Percentiles rank a stretch among this genome's conserved stretches.
phyloP scores from a whole-genome alignment of 37 sponge, comb jelly and placozoan genomes.

The Cliona cf. orientalis region DNA sequence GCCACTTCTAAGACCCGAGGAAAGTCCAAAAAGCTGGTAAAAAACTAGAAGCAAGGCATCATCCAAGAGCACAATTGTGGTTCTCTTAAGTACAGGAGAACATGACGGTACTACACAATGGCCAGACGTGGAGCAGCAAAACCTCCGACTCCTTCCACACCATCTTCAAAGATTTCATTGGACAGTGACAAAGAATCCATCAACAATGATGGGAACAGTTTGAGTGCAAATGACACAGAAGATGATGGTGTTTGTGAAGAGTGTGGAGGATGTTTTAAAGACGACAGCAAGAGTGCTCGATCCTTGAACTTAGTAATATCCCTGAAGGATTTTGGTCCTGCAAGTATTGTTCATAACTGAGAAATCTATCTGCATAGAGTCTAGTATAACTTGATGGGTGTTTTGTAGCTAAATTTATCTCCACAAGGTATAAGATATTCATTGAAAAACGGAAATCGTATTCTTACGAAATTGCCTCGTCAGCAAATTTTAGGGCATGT shows the following conservation, averaged over 20 bases:
- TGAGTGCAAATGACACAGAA: background rate
- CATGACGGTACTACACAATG: no score
- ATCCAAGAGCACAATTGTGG: no score
- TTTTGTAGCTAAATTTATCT: background rate
- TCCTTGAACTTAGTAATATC: slow-evolving; percentile 5
- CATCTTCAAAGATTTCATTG: no score
- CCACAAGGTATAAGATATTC: background rate
- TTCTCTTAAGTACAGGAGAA: no score
- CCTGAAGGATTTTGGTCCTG: slow-evolving; percentile 26
- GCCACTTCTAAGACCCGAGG: no score
- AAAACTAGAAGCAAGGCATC: no score
- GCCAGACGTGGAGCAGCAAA: no score
- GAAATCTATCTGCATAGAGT: background rate
- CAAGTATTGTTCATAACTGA: background rate
- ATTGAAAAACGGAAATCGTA: background rate
- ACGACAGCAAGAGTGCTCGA: slow-evolving; percentile 14
- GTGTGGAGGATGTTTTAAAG: slow-evolving; percentile 20
- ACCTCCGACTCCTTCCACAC: background rate
- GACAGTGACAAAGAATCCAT: no score
- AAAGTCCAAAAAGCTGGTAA: no score
- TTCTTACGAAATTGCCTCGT: slow-evolving; percentile 3
- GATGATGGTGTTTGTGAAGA: slow-evolving; percentile 29
- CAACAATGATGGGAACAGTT: no score
- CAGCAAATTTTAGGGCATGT: background rate
- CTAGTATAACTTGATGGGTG: background rate